Evolutionary conservation across 2,797 vertebrate genomes (phyloP).

Genomic region (Diceros bicornis): DNA sequence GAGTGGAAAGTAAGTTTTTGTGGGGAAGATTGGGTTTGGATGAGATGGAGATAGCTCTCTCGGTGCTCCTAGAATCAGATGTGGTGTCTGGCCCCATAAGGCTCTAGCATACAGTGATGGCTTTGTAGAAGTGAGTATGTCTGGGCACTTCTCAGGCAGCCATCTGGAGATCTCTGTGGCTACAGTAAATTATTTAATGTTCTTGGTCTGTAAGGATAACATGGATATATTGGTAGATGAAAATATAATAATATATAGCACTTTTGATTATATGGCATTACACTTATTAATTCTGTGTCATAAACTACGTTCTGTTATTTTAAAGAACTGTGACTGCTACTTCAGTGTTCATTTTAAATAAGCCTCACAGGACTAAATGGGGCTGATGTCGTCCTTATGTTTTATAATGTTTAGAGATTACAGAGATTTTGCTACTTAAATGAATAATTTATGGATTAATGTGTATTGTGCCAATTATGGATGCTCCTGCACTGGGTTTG

Average conservation of each 20-base stretch:
- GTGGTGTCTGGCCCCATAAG: background rate
- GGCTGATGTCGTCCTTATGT: background rate
- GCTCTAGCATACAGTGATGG: background rate
- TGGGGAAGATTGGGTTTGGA: background rate
- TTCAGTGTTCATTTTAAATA: slow-evolving; percentile 42
- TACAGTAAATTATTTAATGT: background rate
- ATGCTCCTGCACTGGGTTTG: background rate
- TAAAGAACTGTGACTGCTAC: background rate
- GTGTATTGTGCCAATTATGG: background rate
- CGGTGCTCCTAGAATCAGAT: background rate
- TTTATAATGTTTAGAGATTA: slow-evolving; percentile 24
- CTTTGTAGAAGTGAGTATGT: background rate
- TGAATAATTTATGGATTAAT: background rate
- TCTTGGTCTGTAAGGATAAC: background rate
- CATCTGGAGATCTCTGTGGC: background rate
- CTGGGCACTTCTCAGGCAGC: background rate
- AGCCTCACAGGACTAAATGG: background rate
- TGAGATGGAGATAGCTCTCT: background rate
- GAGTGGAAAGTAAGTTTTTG: background rate
- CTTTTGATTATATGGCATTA: background rate
- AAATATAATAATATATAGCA: background rate
- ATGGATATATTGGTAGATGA: background rate
- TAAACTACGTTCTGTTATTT: background rate
- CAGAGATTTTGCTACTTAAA: background rate
- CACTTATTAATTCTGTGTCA: slow-evolving; percentile 28